Evolutionary conservation across 2,113 vertebrate genomes (phyloP).

Genomic region (Passer domesticus): DNA sequence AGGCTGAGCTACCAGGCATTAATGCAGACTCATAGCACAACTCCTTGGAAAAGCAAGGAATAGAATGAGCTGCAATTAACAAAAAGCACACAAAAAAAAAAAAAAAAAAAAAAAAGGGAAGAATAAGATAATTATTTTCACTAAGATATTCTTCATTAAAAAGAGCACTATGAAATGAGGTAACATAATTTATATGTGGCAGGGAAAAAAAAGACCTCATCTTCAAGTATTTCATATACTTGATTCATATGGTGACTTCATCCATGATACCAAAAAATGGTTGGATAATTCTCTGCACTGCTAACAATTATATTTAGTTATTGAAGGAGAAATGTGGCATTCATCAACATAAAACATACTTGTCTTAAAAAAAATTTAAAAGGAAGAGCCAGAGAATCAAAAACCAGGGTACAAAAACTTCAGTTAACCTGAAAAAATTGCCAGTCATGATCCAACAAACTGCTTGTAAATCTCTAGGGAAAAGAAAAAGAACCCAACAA

Average conservation of each 20-base stretch:
- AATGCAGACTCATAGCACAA: background rate
- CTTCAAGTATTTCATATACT: background rate
- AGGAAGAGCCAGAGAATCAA: background rate
- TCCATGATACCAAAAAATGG: background rate
- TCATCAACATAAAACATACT: background rate
- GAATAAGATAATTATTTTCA: background rate
- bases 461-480: background rate
- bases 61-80: background rate
- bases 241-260: background rate
- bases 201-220: background rate
- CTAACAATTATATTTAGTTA: background rate
- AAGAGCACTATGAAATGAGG: background rate
- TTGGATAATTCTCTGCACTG: background rate
- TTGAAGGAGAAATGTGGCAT: background rate
- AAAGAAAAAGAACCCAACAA: background rate
- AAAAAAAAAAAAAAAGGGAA: background rate
- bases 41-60: background rate
- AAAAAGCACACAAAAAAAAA: background rate
- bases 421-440: background rate
- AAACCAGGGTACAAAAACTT: background rate
- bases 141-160: background rate
- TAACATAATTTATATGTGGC: background rate
- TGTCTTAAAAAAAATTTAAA: background rate
- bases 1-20: background rate
- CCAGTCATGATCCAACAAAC: background rate